phyloP scores from a whole-genome alignment of 1,140 invertebrate species.

The Callitettix versicolor region DNA sequence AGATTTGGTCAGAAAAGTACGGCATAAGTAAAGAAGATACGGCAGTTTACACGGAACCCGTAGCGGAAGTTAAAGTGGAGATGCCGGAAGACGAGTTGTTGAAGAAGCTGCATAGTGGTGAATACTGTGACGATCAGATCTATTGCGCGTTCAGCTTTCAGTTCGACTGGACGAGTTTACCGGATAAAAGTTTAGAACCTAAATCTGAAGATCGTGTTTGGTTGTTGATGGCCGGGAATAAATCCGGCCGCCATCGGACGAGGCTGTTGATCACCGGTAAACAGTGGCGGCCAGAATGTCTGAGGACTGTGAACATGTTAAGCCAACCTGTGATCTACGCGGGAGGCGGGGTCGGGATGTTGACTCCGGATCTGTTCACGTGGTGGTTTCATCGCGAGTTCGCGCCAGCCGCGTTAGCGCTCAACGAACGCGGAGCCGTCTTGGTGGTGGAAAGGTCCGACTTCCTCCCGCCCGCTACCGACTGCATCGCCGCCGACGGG shows the following conservation, averaged over 20 bases:
- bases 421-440: conserved; percentile 37
- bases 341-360: conserved; percentile 37
- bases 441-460: conserved; percentile 35
- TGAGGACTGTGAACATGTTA: conserved; percentile 41
- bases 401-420: conserved; percentile 36
- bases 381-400: conserved; percentile 45
- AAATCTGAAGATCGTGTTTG: conserved; percentile 33
- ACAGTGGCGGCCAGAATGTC: conserved; percentile 38
- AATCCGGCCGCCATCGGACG: conserved; percentile 38
- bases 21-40: conserved; percentile 12
- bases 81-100: neutral
- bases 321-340: conserved; percentile 43
- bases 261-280: conserved; percentile 38
- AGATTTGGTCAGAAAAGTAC: conserved; percentile 21
- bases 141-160: conserved; percentile 38
- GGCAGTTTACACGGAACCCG: neutral
- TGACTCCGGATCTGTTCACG: conserved; percentile 39
- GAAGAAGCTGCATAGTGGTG: conserved; percentile 2
- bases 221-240: conserved; percentile 40
- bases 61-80: conserved; percentile 6
- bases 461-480: conserved; percentile 32
- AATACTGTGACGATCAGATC: conserved; percentile 35
- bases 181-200: conserved; percentile 28
- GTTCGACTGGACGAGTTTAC: conserved; percentile 38
- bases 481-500: conserved; percentile 34